These are phyloP conservation scores for Cataglyphis rosenhaueri DNA, from an alignment of 2,888 invertebrate species.

Conservation along the genomic window DNA sequence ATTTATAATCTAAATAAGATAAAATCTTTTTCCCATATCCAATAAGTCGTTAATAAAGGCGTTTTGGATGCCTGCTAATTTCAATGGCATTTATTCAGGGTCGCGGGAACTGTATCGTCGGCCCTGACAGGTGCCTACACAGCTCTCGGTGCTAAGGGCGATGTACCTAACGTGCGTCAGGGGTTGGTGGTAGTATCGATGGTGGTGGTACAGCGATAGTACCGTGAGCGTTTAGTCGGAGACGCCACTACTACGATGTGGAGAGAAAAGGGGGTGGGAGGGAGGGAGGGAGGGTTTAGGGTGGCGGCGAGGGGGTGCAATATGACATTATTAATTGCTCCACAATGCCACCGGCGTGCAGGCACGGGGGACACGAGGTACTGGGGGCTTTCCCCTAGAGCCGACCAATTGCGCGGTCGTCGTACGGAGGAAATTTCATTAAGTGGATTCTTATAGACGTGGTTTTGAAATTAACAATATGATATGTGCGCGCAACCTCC, in stretches of 20 bases:
- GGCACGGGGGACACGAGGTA: conserved; percentile 64
- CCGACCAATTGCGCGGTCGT: conserved; percentile 75
- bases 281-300: conserved; percentile 54
- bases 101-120: conserved; percentile 24
- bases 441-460: conserved; percentile 84
- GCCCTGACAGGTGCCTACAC: conserved; percentile 47
- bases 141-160: conserved; percentile 63
- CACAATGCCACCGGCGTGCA: conserved; percentile 78
- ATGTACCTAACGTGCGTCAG: conserved; percentile 64
- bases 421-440: conserved; percentile 82
- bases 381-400: conserved; percentile 70
- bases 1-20: too few species aligned
- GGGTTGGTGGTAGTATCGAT: conserved; percentile 55
- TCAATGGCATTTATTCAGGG: background rate
- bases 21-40: too few species aligned
- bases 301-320: conserved; percentile 74
- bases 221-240: conserved; percentile 49
- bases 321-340: conserved; percentile 84
- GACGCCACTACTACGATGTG: conserved; percentile 48
- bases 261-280: conserved; percentile 26
- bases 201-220: conserved; percentile 45
- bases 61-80: background rate
- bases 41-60: too few species aligned
- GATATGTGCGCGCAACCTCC: conserved; percentile 75
- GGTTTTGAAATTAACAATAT: conserved; percentile 83